Evolutionary conservation across 1,140 invertebrate species (phyloP), one percentile per base, ranked within the genome.

Genomic region (Papilio helenus): DNA sequence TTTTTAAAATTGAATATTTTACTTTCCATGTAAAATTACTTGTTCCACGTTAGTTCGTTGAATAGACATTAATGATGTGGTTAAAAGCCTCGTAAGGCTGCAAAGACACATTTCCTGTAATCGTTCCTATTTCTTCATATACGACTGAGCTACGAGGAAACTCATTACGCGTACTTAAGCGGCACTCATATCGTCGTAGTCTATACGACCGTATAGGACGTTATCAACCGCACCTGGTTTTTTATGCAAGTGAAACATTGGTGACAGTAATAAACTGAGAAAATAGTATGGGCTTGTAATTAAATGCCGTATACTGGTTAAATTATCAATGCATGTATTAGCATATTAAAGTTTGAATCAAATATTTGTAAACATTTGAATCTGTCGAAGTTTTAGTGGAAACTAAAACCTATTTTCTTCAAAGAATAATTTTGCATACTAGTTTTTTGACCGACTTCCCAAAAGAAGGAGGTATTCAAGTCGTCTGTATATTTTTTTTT

Each of bases 11-110:
- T 4, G 34, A 34, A 46, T 46, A 46, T 46, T 46, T 14, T 51
- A 18, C 4, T 51, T 5, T 51, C 5, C 5, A 18, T n/a, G n/a
- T 55, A 55, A 55, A 55, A 20, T 46, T 14, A 46, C 3, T 46
- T 55, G 51, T 8, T 55, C 3, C 1, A 9, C 5, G n/a, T 55
- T 20, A 55, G 5, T 18, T 55, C 51, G 20, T 55, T 55, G 51
- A 55, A 55, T 55, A 55, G 51, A 55, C 51, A 20, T 55, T 55
- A 55, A 55, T 55, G 51, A 55, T 55, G 51, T 55, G 51, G 51
- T 55, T 55, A 8, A 18, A 20, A 55, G 51, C n/a, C 51, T 55
- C 9, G 16, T 55, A 20, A 55, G 51, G 51, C n/a, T 55, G 51
- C 18, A 46, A 16, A 46, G 18, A 16, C 4, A 55, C 51, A 55